Evolutionary conservation across 1,140 invertebrate genomes (phyloP).

Genomic region (Philopotamus ludificatus): DNA sequence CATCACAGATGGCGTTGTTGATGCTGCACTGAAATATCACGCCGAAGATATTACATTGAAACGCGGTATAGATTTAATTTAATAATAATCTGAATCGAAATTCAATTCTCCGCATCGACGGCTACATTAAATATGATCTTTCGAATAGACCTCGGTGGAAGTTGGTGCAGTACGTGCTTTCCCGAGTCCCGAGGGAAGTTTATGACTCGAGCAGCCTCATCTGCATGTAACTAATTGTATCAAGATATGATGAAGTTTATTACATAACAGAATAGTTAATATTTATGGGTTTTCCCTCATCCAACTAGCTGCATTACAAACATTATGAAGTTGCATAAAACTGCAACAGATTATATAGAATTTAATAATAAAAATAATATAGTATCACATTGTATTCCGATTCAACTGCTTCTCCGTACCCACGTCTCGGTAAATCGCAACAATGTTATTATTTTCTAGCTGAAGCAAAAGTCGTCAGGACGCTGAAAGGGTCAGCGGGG

Average conservation of each 20-base stretch:
- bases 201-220: not conserved
- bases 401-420: too few species aligned
- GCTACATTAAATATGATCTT: too few species aligned
- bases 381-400: too few species aligned
- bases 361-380: too few species aligned
- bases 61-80: too few species aligned
- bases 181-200: not conserved
- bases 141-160: too few species aligned
- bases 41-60: too few species aligned
- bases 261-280: not conserved
- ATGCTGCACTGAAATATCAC: too few species aligned
- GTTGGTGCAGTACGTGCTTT: not conserved
- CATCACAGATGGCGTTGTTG: conserved; percentile 33
- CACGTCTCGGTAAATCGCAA: not conserved
- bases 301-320: not conserved
- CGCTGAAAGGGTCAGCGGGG: not conserved
- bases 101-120: too few species aligned
- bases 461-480: not conserved
- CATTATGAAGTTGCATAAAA: too few species aligned
- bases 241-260: not conserved
- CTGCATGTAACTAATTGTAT: not conserved
- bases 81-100: too few species aligned
- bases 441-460: not conserved
- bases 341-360: too few species aligned
- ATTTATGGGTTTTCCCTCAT: not conserved